phyloP scores from a whole-genome alignment of 2,888 invertebrate species.

The Muschampia plurimacula region DNA sequence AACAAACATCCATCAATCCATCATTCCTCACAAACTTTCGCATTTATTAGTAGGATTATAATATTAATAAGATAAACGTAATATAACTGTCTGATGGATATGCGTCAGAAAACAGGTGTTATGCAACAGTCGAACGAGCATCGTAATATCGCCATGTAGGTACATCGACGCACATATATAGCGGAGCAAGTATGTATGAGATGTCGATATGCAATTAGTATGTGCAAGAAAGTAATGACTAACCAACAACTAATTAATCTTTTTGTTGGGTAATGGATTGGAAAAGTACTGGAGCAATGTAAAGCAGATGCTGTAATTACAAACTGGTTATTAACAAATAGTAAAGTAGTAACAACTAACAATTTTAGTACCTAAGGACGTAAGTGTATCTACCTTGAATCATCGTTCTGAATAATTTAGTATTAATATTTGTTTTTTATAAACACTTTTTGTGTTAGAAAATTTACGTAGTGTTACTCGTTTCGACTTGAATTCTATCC shows the following conservation, averaged over 20 bases:
- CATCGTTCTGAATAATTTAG: no score
- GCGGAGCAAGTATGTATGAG: background rate
- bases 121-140: background rate
- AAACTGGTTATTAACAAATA: no score
- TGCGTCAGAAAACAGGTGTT: background rate
- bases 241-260: constrained; percentile 13
- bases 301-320: background rate
- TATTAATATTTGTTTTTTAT: no score
- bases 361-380: no score
- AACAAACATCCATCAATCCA: no score
- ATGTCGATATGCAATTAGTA: constrained; percentile 13
- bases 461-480: no score
- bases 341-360: no score
- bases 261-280: constrained; percentile 16
- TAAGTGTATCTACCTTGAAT: no score
- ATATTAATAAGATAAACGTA: background rate
- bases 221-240: constrained; percentile 20
- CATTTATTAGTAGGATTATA: no score
- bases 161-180: background rate
- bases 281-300: background rate
- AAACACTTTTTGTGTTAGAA: no score
- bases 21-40: no score
- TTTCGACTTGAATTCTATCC: no score
- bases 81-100: background rate
- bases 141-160: background rate